Evolutionary conservation across 2,888 invertebrate species (phyloP).

Genomic region (Ferrisia virgata): DNA sequence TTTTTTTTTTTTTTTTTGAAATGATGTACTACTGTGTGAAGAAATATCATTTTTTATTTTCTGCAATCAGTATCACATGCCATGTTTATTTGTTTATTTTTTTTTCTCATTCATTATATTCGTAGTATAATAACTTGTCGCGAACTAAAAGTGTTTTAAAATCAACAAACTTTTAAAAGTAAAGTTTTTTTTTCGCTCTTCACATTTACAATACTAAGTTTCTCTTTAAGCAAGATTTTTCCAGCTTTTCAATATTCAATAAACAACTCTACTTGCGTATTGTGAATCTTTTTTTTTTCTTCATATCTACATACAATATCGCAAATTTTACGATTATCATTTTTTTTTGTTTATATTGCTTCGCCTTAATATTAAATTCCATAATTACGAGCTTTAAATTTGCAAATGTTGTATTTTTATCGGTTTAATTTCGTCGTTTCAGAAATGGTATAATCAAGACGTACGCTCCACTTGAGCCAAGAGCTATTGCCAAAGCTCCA

Average conservation of each 20-base stretch:
- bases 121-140: constrained; percentile 10
- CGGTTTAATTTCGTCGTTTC: neutral
- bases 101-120: constrained; percentile 8
- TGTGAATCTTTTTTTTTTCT: neutral
- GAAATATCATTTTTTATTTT: neutral
- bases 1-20: constrained; percentile 29
- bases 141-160: constrained; percentile 9
- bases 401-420: neutral
- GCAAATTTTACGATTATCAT: neutral
- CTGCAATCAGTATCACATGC: neutral
- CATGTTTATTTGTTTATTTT: neutral
- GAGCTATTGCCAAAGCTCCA: constrained; percentile 74
- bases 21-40: neutral
- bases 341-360: constrained; percentile 11
- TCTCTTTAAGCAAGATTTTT: neutral
- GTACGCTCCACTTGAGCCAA: constrained; percentile 50
- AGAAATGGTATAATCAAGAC: constrained; percentile 11
- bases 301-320: neutral
- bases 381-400: neutral
- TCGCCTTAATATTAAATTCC: constrained; percentile 12
- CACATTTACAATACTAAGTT: neutral
- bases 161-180: neutral
- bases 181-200: neutral
- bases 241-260: constrained; percentile 31
- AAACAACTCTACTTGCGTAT: neutral